Base-by-base conservation (phyloP, 2,113 vertebrate species). In the Vidua macroura region DNA sequence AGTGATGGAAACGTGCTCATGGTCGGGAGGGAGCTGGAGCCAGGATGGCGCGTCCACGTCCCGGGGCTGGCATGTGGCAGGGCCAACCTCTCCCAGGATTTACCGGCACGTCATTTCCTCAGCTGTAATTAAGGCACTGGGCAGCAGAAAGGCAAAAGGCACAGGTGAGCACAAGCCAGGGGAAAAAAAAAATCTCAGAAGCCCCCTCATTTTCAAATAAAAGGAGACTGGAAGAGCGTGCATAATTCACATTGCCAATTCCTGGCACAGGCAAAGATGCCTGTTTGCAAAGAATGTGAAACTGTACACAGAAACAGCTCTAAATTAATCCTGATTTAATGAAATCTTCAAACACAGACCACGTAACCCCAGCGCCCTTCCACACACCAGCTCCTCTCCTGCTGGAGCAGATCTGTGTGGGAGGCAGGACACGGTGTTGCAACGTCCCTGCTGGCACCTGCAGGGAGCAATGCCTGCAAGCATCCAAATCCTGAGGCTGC, bases 11-110 rank as follows among this genome's bases (percentile, higher is more conserved):
- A 85, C 1, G 0, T 19, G 43, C 23, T 70, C 1, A 0, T 4
- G 52, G 68, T 62, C 1, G 2, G 68, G 51, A 95, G 43, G 8
- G 59, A 85, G 74, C 5, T 0, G 22, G 81, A 83, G 74, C 5
- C 0, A 37, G 77, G 46, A 66, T 41, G 7, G 46, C 1, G 1
- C 0, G 1, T 72, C 35, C 80, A 55, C 8, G 1, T 82, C 70
- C 70, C 0, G 0, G 55, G 13, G 56, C 43, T 70, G 70, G 68
- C 60, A 24, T 48, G 81, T 12, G 44, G 66, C 67, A 9, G 19
- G n/a, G 64, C 31, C 3, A 10, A 56, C 49, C 68, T 86, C 63
- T 78, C 86, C 66, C 35, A 73, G 37, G 43, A 63, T 79, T 70
- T 81, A 68, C 35, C 24, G 25, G 73, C 53, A 78, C 9, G 2